These are phyloP conservation scores for Ostrea denselamellosa DNA, from an alignment of 1,140 invertebrate genomes.

Conservation along the genomic window DNA sequence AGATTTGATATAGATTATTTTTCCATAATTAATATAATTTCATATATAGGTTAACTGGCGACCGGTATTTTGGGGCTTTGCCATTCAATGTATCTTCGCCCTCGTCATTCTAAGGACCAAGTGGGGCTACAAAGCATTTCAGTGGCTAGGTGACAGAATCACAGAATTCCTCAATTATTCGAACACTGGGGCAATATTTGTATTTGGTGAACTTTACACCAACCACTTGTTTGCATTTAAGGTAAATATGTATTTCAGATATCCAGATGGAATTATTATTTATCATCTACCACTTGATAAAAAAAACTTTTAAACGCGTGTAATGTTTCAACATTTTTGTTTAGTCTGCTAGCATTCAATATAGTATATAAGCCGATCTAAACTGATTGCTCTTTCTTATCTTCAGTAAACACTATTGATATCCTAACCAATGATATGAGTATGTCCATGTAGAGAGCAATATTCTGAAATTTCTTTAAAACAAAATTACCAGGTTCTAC, in stretches of 20 bases:
- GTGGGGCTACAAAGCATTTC: constrained; percentile 87
- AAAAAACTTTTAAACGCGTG: too few relatives aligned
- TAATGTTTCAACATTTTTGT: too few relatives aligned
- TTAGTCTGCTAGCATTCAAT: too few relatives aligned
- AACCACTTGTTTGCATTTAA: constrained; percentile 60
- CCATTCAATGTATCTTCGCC: constrained; percentile 83
- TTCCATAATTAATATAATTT: not conserved
- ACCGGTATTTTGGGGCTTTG: constrained; percentile 67
- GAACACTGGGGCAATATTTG: constrained; percentile 88
- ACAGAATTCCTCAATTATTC: constrained; percentile 89
- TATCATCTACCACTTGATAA: too few relatives aligned
- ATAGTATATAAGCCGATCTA: too few relatives aligned
- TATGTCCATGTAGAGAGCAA: too few relatives aligned
- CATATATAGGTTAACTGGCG: constrained; percentile 76
- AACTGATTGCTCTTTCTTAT: too few relatives aligned
- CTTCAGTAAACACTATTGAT: too few relatives aligned
- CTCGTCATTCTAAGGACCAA: constrained; percentile 91
- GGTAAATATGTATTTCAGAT: constrained; percentile 46
- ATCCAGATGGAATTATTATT: too few relatives aligned
- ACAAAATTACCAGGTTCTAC: too few relatives aligned
- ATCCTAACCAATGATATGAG: too few relatives aligned
- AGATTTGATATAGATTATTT: not conserved
- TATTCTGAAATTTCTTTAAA: too few relatives aligned
- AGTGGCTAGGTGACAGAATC: constrained; percentile 87
- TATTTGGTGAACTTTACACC: constrained; percentile 85